Evolutionary conservation across 2,888 invertebrate genomes (phyloP), one percentile per base, ranked within the genome.

Genomic region (Andrena chrysosceles): DNA sequence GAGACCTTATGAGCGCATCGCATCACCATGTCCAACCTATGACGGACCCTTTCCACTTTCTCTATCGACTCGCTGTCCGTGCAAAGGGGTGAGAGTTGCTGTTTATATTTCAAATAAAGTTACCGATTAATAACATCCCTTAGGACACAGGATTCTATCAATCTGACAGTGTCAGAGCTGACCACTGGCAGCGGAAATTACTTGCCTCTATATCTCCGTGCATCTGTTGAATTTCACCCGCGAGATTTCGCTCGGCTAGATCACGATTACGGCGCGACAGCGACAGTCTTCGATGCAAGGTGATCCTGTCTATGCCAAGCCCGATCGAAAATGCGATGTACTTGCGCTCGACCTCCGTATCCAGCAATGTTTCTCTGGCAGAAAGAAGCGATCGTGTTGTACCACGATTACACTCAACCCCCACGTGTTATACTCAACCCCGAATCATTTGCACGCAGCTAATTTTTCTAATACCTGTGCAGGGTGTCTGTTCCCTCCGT

Each of bases 51-150:
- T 56, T 93, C 93, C 52, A 93, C 91, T 66, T 91, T 90, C 77
- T 93, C 93, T 75, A 93, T 89, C 16, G 93, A 93, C 59, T 93
- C 94, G 81, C 92, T 92, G 82, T 93, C 93, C 81, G 89, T 90
- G 86, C 93, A 93, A 76, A 93, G 84, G 35, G 91, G 91, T 64
- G 91, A 92, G 66, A 93, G 79, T 63, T 91, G 92, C 93, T 93
- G 85, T 78, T 70, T 54, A 16, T 0, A 71, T 82, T 75, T 84
- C n/a, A 42, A 52, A 82, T 81, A 83, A 81, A 71, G 0, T 8
- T 0, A 31, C 1, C 59, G 29, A 26, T 1, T 29, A 16, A n/a
- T 23, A 2, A 26, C 26, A 26, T 10, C 54, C 42, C 42, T 42
- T 42, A 16, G 42, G 42, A 4, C 5, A 5, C 0, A 42, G 16